Base-by-base conservation (phyloP, 1,140 invertebrate species). In the Drosophila persimilis region DNA sequence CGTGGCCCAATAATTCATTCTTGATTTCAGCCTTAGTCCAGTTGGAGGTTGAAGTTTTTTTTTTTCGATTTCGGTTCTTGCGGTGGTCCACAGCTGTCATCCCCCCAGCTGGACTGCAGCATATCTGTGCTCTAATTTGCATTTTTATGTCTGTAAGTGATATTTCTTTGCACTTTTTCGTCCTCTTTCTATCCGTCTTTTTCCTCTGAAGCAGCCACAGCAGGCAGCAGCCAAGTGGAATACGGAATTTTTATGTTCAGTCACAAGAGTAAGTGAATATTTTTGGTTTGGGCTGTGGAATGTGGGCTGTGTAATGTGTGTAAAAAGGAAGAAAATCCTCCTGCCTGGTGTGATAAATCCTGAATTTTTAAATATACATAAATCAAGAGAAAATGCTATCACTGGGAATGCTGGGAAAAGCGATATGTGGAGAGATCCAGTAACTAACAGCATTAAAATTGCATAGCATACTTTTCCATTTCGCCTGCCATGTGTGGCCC, bases 321-420 rank as follows among this genome's bases (percentile, higher is more conserved):
- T 67, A 43, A 31, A 50, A 7, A 52, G 22, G 15, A 44, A 31
- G 35, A 59, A 54, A 39, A 67, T 47, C 77, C 75, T 59, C 48
- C 73, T 77, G 76, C 48, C 59, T 58, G 53, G 50, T 65, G 77
- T 67, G 80, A 86, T 86, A 85, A 85, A 80, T 50, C 61, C 81
- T 86, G 81, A 85, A 86, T 80, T 85, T 86, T 85, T 85, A 85
- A 86, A 80, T 80, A 77, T 63, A 80, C 81, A 85, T 86, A 86
- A 85, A 85, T 85, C 81, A 85, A 66, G 48, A 45, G 58, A 35
- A 57, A 60, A 63, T 65, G 26, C 56, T 45, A 57, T 62, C 56
- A 45, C 48, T 15, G 24, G 5, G 15, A 15, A 15, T 26, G 24
- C 24, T 26, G 24, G 4, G 4, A 20, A 20, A 20, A 20, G 3